Percentiles rank a stretch among this genome's conserved stretches.
Evolutionary conservation across 2,888 invertebrate species (phyloP).

Genomic region (Lutraria lutraria): DNA sequence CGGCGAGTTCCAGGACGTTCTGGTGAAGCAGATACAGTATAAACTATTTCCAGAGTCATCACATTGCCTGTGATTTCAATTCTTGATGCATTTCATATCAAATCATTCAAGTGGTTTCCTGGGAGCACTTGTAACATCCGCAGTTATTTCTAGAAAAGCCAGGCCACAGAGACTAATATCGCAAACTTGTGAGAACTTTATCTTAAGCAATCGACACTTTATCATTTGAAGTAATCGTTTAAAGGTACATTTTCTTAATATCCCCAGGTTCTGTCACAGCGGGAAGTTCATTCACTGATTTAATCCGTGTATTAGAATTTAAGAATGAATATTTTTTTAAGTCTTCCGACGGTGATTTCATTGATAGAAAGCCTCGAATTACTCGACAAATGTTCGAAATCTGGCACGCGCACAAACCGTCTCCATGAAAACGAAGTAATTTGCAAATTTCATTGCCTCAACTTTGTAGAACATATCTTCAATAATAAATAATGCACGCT

Average conservation of each 20-base stretch:
- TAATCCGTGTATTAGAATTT: conserved; percentile 24
- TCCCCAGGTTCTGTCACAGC: conserved; percentile 24
- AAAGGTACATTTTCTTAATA: conserved; percentile 32
- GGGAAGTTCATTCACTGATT: conserved; percentile 29
- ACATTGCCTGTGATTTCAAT: background rate
- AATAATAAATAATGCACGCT: background rate
- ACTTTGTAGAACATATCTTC: background rate
- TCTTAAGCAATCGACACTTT: conserved; percentile 26
- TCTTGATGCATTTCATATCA: conserved; percentile 10
- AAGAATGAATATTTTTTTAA: conserved; percentile 17
- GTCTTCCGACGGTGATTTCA: background rate
- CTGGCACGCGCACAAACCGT: background rate
- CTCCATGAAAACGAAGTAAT: conserved; percentile 1
- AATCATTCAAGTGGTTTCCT: conserved; percentile 21
- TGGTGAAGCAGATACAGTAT: background rate
- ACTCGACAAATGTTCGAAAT: background rate
- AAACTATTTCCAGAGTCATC: background rate
- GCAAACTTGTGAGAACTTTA: conserved; percentile 20
- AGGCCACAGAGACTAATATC: background rate
- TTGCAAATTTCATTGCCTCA: background rate
- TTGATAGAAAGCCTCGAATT: conserved; percentile 15
- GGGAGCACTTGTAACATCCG: conserved; percentile 14
- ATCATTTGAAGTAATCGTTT: conserved; percentile 37
- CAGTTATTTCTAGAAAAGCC: background rate
- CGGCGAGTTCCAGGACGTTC: background rate